Conservation (phyloP, 1,140 invertebrate species). For the Archegozetes longisetosus region DNA sequence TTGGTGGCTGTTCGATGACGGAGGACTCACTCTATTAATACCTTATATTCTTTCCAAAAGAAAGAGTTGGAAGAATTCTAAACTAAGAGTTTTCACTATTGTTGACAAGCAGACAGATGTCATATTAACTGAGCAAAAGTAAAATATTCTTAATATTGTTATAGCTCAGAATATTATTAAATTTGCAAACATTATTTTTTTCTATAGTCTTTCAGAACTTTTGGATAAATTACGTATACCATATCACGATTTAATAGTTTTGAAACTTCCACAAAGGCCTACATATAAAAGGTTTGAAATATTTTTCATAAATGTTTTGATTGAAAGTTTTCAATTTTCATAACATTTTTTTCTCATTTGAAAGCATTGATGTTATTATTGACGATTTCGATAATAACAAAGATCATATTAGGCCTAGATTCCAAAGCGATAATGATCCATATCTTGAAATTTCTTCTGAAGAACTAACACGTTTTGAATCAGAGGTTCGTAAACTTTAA, state of each 20-base stretch:
- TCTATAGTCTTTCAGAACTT: not conserved
- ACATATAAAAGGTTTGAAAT: not conserved
- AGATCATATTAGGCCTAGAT: too few species aligned
- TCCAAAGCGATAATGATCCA: too few species aligned
- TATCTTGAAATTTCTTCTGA: not conserved
- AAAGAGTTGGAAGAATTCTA: slow-evolving; percentile 65
- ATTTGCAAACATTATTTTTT: not conserved
- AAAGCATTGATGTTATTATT: not conserved
- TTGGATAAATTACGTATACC: not conserved
- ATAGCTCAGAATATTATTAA: not conserved
- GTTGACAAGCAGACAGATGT: slow-evolving; percentile 51
- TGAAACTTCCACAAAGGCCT: not conserved
- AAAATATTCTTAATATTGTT: slow-evolving; percentile 19
- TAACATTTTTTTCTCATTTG: slow-evolving; percentile 14
- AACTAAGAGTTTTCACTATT: slow-evolving; percentile 73
- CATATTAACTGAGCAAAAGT: slow-evolving; percentile 35
- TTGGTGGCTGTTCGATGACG: slow-evolving; percentile 46
- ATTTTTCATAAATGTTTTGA: not conserved
- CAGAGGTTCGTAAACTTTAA: slow-evolving; percentile 16
- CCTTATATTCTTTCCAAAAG: slow-evolving; percentile 82
- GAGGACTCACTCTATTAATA: slow-evolving; percentile 64
- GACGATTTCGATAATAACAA: too few species aligned
- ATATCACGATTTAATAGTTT: not conserved
- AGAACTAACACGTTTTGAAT: not conserved
- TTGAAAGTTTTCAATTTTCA: not conserved